Conservation (phyloP, 2,888 invertebrate genomes). For the Apotomis capreana region DNA sequence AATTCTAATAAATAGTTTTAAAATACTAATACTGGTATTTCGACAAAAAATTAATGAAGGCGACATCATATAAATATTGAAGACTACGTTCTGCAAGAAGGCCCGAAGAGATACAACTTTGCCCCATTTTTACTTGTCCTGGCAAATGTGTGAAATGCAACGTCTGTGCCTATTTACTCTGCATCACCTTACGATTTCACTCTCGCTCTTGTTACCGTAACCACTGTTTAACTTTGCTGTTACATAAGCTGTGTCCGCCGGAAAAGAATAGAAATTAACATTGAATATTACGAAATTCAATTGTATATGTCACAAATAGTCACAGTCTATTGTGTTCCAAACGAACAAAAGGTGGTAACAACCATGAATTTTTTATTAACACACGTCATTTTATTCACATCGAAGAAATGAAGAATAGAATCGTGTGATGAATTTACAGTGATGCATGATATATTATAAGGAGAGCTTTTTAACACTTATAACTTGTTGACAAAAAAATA, state of each 20-base stretch:
- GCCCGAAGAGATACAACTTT: neutral
- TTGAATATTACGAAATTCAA: conserved; percentile 11
- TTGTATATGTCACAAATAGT: neutral
- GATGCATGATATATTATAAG: too few species aligned
- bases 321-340: neutral
- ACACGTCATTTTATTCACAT: neutral
- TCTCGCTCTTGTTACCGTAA: conserved; percentile 16
- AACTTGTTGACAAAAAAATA: neutral
- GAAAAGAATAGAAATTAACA: conserved; percentile 5
- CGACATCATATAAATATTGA: too few species aligned
- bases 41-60: too few species aligned
- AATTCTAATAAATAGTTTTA: too few species aligned
- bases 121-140: conserved; percentile 7
- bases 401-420: neutral
- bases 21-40: too few species aligned
- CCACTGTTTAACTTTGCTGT: conserved; percentile 20
- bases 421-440: too few species aligned
- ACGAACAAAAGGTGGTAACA: neutral
- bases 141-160: neutral
- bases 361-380: neutral
- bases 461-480: too few species aligned
- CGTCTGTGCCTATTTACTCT: neutral
- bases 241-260: conserved; percentile 20
- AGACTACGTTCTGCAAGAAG: too few species aligned
- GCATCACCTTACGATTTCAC: conserved; percentile 14